Conservation (phyloP, 2,797 vertebrate species). For the Pantherophis alleghaniensis region DNA sequence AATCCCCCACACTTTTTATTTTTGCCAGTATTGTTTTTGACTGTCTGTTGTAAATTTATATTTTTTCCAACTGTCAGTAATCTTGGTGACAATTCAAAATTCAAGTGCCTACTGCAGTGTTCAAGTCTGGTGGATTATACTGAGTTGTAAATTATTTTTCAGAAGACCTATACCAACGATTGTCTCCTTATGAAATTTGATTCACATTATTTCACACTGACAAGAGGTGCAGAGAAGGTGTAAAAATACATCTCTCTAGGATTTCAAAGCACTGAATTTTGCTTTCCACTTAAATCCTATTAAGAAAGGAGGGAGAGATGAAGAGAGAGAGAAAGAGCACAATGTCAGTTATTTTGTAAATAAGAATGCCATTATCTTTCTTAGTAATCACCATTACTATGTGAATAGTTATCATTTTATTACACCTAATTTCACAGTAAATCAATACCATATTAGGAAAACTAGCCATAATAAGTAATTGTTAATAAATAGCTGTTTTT, state of each 20-base stretch:
- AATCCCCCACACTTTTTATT: neutral
- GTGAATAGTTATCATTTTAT: neutral
- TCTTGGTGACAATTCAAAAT: conserved; percentile 25
- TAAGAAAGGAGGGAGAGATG: neutral
- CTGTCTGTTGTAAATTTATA: neutral
- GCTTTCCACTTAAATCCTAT: neutral
- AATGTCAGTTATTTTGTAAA: neutral
- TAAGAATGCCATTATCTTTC: neutral
- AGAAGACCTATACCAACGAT: neutral
- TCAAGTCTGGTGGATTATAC: neutral
- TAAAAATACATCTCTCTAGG: neutral
- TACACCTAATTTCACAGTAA: conserved; percentile 19
- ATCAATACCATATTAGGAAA: conserved; percentile 14
- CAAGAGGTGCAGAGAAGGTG: neutral
- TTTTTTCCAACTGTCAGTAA: conserved; percentile 3
- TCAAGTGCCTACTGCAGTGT: neutral
- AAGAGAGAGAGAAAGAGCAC: neutral
- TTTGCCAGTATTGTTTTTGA: neutral
- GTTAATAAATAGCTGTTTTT: conserved; percentile 23
- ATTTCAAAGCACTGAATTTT: conserved; percentile 13
- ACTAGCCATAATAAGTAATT: conserved; percentile 27
- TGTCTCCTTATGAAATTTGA: conserved; percentile 16
- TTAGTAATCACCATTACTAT: neutral
- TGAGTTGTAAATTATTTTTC: conserved; percentile 20
- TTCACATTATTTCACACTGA: conserved; percentile 23